These are phyloP conservation scores for Bactericera cockerelli DNA, from an alignment of 1,140 invertebrate species.

Conservation along the genomic window DNA sequence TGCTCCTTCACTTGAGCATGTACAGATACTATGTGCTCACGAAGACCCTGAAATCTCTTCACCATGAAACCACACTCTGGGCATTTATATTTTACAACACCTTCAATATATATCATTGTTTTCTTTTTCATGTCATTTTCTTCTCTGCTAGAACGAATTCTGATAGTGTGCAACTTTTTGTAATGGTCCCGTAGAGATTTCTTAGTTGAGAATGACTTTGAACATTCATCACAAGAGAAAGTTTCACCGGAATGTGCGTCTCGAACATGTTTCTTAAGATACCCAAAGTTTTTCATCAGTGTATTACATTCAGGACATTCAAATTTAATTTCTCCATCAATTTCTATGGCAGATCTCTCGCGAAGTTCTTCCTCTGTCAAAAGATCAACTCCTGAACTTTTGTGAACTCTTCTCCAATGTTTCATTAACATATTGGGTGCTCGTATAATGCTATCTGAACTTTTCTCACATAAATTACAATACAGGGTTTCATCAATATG, in stretches of 20 bases:
- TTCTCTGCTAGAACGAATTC: neutral
- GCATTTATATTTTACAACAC: neutral
- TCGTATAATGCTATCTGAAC: neutral
- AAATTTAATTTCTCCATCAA: conserved; percentile 1
- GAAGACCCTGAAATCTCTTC: neutral
- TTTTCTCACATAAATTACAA: conserved; percentile 3
- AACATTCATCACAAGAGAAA: neutral
- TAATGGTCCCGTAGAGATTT: neutral
- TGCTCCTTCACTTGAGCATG: neutral
- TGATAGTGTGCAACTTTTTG: neutral
- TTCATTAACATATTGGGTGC: neutral
- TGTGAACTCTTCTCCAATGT: neutral
- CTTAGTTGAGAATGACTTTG: neutral
- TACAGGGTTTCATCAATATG: neutral
- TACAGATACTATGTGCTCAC: neutral
- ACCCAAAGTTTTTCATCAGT: neutral
- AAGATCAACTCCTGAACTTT: neutral
- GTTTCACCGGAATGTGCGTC: neutral
- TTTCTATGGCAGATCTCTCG: neutral
- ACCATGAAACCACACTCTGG: conserved; percentile 1
- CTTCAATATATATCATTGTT: neutral
- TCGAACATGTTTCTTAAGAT: neutral
- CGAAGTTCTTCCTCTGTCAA: neutral
- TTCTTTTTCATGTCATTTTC: conserved; percentile 2
- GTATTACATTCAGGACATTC: neutral